phyloP scores from a whole-genome alignment of 2,113 vertebrate species.

The Cichladusa arquata region DNA sequence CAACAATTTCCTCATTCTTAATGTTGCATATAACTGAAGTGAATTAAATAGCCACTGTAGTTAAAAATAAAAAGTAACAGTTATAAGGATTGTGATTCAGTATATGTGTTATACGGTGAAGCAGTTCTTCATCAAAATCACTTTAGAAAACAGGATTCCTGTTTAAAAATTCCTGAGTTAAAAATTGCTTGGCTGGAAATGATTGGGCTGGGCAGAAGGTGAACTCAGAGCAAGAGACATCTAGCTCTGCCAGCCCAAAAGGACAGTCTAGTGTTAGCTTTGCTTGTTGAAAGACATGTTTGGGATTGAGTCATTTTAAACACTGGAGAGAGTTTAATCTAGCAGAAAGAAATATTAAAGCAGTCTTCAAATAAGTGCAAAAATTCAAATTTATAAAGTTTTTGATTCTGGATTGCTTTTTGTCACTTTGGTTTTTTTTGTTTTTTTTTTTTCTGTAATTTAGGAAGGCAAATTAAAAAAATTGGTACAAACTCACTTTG shows the following conservation, averaged over 20 bases:
- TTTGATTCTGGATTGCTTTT: background rate
- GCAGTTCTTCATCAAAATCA: background rate
- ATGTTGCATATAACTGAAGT: constrained; percentile 38
- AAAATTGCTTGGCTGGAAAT: background rate
- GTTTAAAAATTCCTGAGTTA: background rate
- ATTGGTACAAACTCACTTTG: background rate
- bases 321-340: background rate
- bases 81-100: background rate
- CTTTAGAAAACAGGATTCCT: background rate
- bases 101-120: background rate
- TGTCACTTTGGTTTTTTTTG: background rate
- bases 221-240: background rate
- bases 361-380: background rate
- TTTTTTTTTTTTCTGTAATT: background rate
- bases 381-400: background rate
- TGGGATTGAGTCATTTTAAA: background rate
- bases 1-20: background rate
- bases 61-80: constrained; percentile 15
- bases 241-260: background rate
- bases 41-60: constrained; percentile 22
- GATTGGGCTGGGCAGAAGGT: background rate
- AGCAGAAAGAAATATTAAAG: background rate
- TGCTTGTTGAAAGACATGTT: background rate
- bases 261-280: background rate
- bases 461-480: background rate